phyloP scores from a whole-genome alignment of 1,140 invertebrate species.

The Gonioctena quinquepunctata region DNA sequence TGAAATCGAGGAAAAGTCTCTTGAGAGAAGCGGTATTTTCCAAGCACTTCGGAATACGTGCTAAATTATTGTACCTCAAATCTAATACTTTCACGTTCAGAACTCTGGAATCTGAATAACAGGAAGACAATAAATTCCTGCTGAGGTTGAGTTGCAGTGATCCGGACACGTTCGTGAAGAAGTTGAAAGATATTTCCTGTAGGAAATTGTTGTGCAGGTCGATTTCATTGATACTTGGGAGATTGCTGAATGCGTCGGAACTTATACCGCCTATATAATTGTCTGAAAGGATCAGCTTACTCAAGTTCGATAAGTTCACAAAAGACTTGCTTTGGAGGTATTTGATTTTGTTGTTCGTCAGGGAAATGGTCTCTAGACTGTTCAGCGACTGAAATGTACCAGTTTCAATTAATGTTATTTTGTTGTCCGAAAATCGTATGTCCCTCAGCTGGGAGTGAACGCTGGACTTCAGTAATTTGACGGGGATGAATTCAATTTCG shows the following conservation, averaged over 20 bases:
- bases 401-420: constrained; percentile 63
- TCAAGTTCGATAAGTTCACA: constrained; percentile 67
- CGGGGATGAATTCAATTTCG: constrained; percentile 66
- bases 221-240: constrained; percentile 69
- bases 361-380: constrained; percentile 70
- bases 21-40: constrained; percentile 65
- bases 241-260: constrained; percentile 67
- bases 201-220: constrained; percentile 76
- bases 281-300: constrained; percentile 70
- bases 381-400: constrained; percentile 68
- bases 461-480: constrained; percentile 66
- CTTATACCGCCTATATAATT: constrained; percentile 68
- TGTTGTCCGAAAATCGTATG: constrained; percentile 76
- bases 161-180: constrained; percentile 70
- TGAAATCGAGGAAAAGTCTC: constrained; percentile 74
- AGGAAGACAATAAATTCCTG: constrained; percentile 66
- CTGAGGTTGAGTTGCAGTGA: constrained; percentile 72
- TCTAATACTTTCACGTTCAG: constrained; percentile 70
- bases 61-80: constrained; percentile 70
- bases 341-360: constrained; percentile 73
- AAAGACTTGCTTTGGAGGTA: constrained; percentile 64
- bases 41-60: constrained; percentile 67
- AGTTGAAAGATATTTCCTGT: constrained; percentile 66
- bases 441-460: constrained; percentile 74
- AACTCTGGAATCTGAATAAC: constrained; percentile 63